Percentiles rank a stretch among this genome's conserved stretches.
phyloP scores from a whole-genome alignment of 2,888 invertebrate species.

The Hirtodrosophila confusa region DNA sequence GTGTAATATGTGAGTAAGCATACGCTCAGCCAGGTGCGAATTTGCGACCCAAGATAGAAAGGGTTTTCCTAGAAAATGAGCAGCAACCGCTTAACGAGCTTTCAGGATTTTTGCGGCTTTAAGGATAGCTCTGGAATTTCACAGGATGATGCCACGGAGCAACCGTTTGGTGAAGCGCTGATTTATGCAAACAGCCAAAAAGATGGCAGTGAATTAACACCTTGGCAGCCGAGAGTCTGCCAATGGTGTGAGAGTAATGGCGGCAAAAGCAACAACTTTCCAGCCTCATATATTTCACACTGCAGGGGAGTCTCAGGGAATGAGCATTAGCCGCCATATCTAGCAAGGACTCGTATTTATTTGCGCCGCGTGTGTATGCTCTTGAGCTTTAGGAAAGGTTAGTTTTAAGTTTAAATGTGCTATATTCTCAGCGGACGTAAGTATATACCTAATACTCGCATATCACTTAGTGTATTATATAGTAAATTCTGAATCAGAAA shows the following conservation, averaged over 20 bases:
- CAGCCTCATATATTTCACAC: constrained; percentile 37
- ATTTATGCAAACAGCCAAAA: constrained; percentile 70
- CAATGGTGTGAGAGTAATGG: constrained; percentile 57
- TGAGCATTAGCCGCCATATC: constrained; percentile 10
- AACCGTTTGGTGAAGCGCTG: constrained; percentile 35
- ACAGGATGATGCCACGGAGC: constrained; percentile 2
- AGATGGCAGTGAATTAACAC: constrained; percentile 73
- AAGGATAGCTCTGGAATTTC: constrained; percentile 41
- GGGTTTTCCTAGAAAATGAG: constrained; percentile 49
- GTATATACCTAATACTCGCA: too few relatives aligned
- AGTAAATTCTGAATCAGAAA: too few relatives aligned
- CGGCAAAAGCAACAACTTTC: constrained; percentile 24
- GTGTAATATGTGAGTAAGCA: constrained; percentile 59
- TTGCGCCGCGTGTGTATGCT: too few relatives aligned
- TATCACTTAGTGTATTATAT: too few relatives aligned
- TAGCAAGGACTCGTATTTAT: too few relatives aligned
- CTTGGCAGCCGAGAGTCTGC: constrained; percentile 53
- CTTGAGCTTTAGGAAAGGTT: too few relatives aligned
- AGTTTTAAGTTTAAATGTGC: too few relatives aligned
- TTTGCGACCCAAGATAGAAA: constrained; percentile 28
- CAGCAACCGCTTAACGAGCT: constrained; percentile 58
- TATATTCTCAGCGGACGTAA: too few relatives aligned
- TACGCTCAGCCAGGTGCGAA: constrained; percentile 59
- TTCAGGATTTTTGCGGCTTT: constrained; percentile 74
- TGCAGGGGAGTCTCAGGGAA: background rate